A percentile compares a stretch with the other conserved stretches of the same genome.
phyloP scores from a whole-genome alignment of 2,113 vertebrate species.

The Hippocampus guttulatus region DNA sequence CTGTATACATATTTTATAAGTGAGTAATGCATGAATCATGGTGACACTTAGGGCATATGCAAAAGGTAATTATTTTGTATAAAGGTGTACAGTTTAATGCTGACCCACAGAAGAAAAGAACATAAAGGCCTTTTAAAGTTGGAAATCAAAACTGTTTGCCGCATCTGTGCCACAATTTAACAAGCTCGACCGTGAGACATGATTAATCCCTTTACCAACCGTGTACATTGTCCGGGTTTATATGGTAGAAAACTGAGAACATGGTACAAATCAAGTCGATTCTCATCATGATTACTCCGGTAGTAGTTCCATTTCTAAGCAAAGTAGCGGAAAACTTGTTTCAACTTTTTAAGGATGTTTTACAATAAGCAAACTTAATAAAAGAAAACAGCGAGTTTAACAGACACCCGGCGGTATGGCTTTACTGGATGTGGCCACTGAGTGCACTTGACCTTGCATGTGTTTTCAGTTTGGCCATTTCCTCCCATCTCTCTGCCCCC shows the following conservation, averaged over 20 bases:
- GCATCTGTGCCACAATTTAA: background rate
- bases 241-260: background rate
- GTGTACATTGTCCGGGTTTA: background rate
- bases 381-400: background rate
- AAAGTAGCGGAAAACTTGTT: background rate
- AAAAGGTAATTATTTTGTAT: background rate
- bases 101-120: background rate
- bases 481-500: slow-evolving; percentile 33
- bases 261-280: background rate
- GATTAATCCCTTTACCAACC: background rate
- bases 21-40: too few species aligned
- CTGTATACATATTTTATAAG: too few species aligned
- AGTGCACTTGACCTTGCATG: slow-evolving; percentile 57
- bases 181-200: background rate
- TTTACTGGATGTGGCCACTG: slow-evolving; percentile 21
- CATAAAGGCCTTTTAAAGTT: background rate
- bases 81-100: background rate
- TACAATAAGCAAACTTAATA: background rate
- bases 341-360: background rate
- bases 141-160: background rate
- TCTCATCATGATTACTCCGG: background rate
- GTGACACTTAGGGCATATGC: too few species aligned
- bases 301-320: background rate
- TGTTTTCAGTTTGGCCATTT: slow-evolving; percentile 62
- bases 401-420: slow-evolving; percentile 4